These are phyloP conservation scores for Diaphora mendica DNA, from an alignment of 2,888 invertebrate species.

Conservation along the genomic window DNA sequence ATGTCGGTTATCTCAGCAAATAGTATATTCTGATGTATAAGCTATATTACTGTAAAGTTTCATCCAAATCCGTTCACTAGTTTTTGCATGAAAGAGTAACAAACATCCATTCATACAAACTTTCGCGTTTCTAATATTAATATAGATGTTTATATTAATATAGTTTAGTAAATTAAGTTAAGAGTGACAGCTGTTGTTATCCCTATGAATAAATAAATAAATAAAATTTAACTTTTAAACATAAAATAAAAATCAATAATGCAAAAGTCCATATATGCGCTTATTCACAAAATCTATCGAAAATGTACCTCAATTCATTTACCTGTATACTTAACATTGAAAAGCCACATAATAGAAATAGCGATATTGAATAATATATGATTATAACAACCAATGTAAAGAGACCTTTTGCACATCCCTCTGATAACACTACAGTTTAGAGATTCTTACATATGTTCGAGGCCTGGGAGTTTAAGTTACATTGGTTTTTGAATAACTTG, in stretches of 20 bases:
- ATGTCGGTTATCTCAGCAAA: no score
- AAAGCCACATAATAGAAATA: conserved; percentile 36
- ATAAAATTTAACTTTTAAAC: neutral
- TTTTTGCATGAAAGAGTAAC: no score
- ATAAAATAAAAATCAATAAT: neutral
- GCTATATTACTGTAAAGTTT: no score
- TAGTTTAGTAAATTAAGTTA: no score
- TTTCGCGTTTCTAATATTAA: no score
- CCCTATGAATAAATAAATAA: no score
- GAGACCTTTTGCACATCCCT: conserved; percentile 22
- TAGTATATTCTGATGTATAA: no score
- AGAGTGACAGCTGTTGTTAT: no score
- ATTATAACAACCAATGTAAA: conserved; percentile 27
- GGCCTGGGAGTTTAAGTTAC: conserved; percentile 32
- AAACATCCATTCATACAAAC: no score
- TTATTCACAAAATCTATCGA: conserved; percentile 18
- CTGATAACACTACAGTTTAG: neutral
- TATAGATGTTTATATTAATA: no score
- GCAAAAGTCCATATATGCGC: neutral
- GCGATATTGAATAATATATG: conserved; percentile 54
- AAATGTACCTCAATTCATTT: conserved; percentile 20
- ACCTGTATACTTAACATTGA: conserved; percentile 33
- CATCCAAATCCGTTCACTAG: no score
- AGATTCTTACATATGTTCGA: neutral
- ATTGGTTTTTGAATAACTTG: conserved; percentile 24